A percentile compares a stretch with the other conserved stretches of the same genome.
phyloP scores from a whole-genome alignment of 2,888 invertebrate genomes.

The Dasypolia templi region DNA sequence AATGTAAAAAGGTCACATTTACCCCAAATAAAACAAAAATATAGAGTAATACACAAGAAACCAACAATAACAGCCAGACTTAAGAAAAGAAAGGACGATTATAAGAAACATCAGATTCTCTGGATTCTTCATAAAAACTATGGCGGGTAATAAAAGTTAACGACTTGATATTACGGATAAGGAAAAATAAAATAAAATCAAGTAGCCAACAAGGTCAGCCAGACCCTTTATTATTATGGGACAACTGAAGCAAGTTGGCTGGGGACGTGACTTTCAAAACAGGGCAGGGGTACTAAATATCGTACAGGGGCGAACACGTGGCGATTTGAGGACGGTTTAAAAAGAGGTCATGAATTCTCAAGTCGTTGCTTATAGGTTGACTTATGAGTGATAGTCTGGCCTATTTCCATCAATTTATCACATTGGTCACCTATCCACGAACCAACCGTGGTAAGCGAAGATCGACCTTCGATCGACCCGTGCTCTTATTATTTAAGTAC shows the following conservation, averaged over 20 bases:
- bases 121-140: conserved; percentile 59
- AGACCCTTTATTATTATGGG: conserved; percentile 59
- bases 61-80: conserved; percentile 42
- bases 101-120: conserved; percentile 47
- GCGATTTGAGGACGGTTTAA: conserved; percentile 5
- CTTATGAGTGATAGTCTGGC: too few species aligned
- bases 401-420: too few species aligned
- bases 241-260: conserved; percentile 43
- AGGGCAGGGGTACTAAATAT: conserved; percentile 36
- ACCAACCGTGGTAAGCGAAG: too few species aligned
- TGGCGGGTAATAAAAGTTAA: conserved; percentile 63
- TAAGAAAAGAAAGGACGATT: conserved; percentile 44
- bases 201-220: conserved; percentile 62
- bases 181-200: conserved; percentile 59
- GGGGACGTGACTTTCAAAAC: conserved; percentile 58
- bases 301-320: conserved; percentile 13
- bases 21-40: not conserved
- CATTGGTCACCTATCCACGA: too few species aligned
- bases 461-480: too few species aligned
- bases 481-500: too few species aligned
- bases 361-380: not conserved
- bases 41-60: conserved; percentile 23
- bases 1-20: too few species aligned
- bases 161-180: conserved; percentile 59
- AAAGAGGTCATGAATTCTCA: not conserved